Percentiles rank a stretch among this genome's conserved stretches.
phyloP scores from a whole-genome alignment of 2,113 vertebrate species.

The Ramphastos sulfuratus region DNA sequence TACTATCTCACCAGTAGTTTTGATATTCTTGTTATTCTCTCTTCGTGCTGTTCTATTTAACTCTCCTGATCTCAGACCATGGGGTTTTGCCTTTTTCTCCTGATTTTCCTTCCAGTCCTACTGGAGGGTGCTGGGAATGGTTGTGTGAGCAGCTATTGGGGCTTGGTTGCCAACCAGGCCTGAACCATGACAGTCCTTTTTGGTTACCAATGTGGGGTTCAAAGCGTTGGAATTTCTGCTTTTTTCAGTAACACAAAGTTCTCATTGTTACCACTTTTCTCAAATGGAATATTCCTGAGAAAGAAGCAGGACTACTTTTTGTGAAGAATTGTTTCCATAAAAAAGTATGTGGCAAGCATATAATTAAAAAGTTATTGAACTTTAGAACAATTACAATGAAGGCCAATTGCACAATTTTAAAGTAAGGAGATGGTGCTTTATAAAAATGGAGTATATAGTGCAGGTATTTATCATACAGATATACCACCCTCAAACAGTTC shows the following conservation, averaged over 20 bases:
- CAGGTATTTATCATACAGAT: not conserved
- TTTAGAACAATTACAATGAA: not conserved
- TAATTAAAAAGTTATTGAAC: not conserved
- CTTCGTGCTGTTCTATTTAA: no score
- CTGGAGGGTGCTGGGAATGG: no score
- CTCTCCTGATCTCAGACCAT: no score
- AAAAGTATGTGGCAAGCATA: not conserved
- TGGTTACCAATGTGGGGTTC: no score
- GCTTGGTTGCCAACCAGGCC: no score
- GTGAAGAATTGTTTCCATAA: not conserved
- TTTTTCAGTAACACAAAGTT: not conserved
- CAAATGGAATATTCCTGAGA: not conserved
- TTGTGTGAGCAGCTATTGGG: no score
- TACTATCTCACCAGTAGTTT: no score
- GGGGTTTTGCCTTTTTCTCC: no score
- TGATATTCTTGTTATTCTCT: no score
- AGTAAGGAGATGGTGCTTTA: not conserved
- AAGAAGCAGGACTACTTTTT: not conserved
- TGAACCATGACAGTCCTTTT: no score
- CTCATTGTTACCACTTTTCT: not conserved
- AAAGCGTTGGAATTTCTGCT: not conserved
- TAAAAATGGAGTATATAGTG: not conserved
- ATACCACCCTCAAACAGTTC: not conserved
- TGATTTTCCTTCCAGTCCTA: no score
- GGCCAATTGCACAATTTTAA: not conserved